Base-by-base conservation (phyloP, 2,888 invertebrate species). In the Standfussiana lucernea region DNA sequence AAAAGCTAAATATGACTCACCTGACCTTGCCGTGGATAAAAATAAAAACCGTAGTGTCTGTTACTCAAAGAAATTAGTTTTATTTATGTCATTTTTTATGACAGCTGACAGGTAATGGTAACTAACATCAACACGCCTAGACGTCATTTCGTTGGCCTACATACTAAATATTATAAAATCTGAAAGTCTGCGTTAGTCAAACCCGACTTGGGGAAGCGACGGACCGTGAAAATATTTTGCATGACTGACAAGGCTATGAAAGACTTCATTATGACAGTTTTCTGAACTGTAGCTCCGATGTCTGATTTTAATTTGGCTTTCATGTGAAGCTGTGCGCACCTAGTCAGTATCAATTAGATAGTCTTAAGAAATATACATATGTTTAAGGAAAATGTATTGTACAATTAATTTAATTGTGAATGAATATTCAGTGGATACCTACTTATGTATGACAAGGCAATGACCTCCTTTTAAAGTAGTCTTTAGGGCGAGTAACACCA, bases 11-110 rank as follows among this genome's bases (percentile, higher is more conserved):
- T 74, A 68, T 87, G 89, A 83, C 71, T 87, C 89, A 88, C 42
- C 4, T 76, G 82, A 83, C 89, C 88, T 88, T 88, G 87, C 80
- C 50, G 68, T 37, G 45, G 40, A 75, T 79, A 72, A 72, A 88
- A 84, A 89, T 88, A 86, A 77, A 84, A 79, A 66, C 75, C 40
- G 45, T 83, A 78, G 68, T 82, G 77, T 74, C 65, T 77, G 67
- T 72, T 76, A 77, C 81, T 81, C 71, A 68, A 79, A 86, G 75
- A 84, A 87, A 89, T 88, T 80, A 80, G 71, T 82, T 80, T 83
- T 82, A 83, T 88, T 86, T 89, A 80, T 89, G 86, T 88, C 77
- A 82, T 76, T 75, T 79, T 73, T 83, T 83, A 83, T 86, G 88
- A 88, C 88, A 88, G 78, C 40, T 69, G 86, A 82, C 83, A 83